Percentiles rank a stretch among this genome's conserved stretches.
These are phyloP conservation scores for Phaenicophaeus curvirostris DNA, from an alignment of 2,797 vertebrate species.

Conservation along the genomic window DNA sequence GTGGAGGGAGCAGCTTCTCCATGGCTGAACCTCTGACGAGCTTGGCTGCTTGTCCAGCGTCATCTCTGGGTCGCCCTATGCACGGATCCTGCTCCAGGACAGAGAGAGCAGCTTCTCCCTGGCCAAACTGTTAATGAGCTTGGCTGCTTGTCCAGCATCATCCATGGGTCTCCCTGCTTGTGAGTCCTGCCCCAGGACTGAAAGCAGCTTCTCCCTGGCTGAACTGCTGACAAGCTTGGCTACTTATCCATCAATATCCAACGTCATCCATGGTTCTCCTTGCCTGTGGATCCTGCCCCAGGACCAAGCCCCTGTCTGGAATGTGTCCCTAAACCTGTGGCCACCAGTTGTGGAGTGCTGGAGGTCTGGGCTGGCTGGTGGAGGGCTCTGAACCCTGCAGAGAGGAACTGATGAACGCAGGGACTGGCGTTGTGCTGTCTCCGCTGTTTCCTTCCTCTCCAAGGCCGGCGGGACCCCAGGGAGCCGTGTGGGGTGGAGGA, in stretches of 20 bases:
- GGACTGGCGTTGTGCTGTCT: not conserved
- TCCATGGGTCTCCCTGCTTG: too few relatives aligned
- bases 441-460: not conserved
- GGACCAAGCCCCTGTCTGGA: not conserved
- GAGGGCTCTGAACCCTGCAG: not conserved
- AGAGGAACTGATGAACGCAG: accelerated
- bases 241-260: not conserved
- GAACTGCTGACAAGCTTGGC: accelerated
- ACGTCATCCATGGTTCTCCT: not conserved
- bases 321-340: accelerated
- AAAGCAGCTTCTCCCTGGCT: not conserved
- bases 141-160: not conserved
- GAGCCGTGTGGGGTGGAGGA: not conserved
- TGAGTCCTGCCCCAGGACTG: too few relatives aligned
- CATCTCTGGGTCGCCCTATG: not conserved
- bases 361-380: accelerated
- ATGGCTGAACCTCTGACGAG: accelerated
- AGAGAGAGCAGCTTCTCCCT: not conserved
- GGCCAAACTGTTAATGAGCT: accelerated
- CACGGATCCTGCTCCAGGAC: too few relatives aligned
- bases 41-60: not conserved
- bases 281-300: not conserved
- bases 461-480: not conserved
- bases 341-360: accelerated
- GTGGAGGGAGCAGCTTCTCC: not conserved